A percentile compares a stretch with the other conserved stretches of the same genome.
phyloP scores from a whole-genome alignment of 2,797 vertebrate genomes.

The Limnodromus scolopaceus region DNA sequence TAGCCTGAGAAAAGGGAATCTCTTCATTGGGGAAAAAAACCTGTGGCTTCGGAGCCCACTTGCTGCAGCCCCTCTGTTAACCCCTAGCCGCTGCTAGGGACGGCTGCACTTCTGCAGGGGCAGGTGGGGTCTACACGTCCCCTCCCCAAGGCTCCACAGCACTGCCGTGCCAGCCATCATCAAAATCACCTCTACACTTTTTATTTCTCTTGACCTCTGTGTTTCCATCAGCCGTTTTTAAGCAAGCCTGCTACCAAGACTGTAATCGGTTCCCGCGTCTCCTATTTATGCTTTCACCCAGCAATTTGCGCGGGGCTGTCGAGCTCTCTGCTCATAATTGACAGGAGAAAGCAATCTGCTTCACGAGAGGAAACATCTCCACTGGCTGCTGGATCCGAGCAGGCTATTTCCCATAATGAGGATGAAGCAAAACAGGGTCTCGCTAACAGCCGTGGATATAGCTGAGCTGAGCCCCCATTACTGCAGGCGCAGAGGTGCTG shows the following conservation, averaged over 20 bases:
- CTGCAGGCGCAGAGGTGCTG: background rate
- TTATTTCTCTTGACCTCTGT: background rate
- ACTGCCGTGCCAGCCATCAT: background rate
- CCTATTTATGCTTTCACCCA: slow-evolving; percentile 27
- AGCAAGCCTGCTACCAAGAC: background rate
- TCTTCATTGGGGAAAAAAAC: background rate
- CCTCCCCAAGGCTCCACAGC: background rate
- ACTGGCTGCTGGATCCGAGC: background rate
- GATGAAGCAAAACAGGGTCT: slow-evolving; percentile 11
- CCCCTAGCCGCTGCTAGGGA: accelerated
- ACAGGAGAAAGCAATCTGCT: slow-evolving; percentile 42
- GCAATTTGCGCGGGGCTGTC: slow-evolving; percentile 28
- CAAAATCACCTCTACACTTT: background rate
- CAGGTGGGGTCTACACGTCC: accelerated
- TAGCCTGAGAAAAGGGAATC: background rate
- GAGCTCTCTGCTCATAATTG: slow-evolving; percentile 40
- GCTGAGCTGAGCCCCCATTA: background rate
- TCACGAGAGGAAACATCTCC: slow-evolving; percentile 34
- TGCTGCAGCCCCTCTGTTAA: background rate
- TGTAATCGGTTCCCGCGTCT: background rate
- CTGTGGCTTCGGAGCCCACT: background rate
- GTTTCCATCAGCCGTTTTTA: slow-evolving; percentile 3
- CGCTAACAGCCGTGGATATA: background rate
- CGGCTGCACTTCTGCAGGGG: background rate
- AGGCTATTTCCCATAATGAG: slow-evolving; percentile 32